Evolutionary conservation across 2,888 invertebrate genomes (phyloP).

Genomic region (Amblyteles armatorius): DNA sequence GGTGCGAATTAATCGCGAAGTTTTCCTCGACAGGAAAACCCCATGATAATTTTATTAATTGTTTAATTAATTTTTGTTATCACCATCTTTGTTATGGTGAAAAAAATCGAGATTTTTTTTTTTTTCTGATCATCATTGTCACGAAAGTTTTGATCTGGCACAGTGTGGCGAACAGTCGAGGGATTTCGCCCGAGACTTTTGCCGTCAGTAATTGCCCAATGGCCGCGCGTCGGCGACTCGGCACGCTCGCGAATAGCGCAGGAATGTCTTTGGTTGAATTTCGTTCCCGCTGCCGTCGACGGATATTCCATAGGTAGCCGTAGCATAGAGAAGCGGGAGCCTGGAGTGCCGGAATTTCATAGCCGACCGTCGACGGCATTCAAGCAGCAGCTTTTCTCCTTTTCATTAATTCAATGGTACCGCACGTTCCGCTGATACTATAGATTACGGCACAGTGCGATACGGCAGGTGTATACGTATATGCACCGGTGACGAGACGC

Average conservation of each 20-base stretch:
- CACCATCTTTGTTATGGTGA: too few relatives aligned
- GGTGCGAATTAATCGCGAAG: background rate
- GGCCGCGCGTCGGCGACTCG: background rate
- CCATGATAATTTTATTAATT: too few relatives aligned
- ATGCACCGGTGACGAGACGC: conserved; percentile 18
- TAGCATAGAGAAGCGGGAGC: conserved; percentile 4
- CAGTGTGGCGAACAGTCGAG: background rate
- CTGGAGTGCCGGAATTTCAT: conserved; percentile 49
- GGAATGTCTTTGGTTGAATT: conserved; percentile 24
- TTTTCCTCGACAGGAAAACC: too few relatives aligned
- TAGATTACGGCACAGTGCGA: background rate
- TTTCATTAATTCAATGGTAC: conserved; percentile 49
- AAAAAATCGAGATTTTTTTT: too few relatives aligned
- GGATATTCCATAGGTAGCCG: conserved; percentile 29
- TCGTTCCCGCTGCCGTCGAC: conserved; percentile 24
- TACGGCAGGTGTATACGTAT: background rate
- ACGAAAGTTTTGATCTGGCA: background rate
- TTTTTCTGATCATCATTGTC: too few relatives aligned
- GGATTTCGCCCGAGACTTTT: conserved; percentile 8
- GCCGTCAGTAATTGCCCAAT: background rate
- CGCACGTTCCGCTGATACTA: background rate
- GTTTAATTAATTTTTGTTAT: too few relatives aligned
- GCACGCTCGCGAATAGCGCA: background rate
- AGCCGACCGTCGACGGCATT: conserved; percentile 28
- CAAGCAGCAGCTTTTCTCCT: conserved; percentile 37